Conservation (phyloP, 2,888 invertebrate species). For the Argyresthia goedartella region DNA sequence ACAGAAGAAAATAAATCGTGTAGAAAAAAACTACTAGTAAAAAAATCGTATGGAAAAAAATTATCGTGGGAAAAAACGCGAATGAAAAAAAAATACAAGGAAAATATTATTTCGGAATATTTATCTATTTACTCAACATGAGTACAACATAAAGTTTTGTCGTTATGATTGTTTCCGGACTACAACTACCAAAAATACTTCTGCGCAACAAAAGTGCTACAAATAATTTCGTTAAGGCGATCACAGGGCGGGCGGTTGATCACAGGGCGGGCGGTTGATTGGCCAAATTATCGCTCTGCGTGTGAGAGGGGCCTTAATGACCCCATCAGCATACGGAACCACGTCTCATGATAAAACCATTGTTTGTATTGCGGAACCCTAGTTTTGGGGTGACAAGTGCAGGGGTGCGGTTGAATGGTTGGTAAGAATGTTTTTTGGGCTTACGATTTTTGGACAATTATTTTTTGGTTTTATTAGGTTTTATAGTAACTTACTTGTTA, state of each 20-base stretch:
- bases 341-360: constrained; percentile 22
- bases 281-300: constrained; percentile 11
- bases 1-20: too few relatives aligned
- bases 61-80: too few relatives aligned
- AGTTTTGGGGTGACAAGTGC: constrained; percentile 12
- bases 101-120: too few relatives aligned
- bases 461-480: constrained; percentile 7
- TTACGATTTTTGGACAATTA: constrained; percentile 10
- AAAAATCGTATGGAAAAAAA: too few relatives aligned
- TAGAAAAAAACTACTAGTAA: too few relatives aligned
- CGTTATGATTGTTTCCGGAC: too few relatives aligned
- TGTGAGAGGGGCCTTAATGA: constrained; percentile 5
- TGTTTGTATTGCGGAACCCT: constrained; percentile 22
- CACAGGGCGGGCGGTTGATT: constrained; percentile 8
- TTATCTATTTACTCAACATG: too few relatives aligned
- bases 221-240: constrained; percentile 7
- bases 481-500: too few relatives aligned
- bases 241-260: background rate
- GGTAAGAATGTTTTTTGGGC: background rate
- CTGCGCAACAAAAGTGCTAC: background rate
- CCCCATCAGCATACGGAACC: constrained; percentile 3
- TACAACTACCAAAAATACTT: too few relatives aligned
- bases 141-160: too few relatives aligned
- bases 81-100: too few relatives aligned
- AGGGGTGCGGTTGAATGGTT: constrained; percentile 6